Evolutionary conservation across 2,888 invertebrate genomes (phyloP).

Genomic region (Acrobasis consociella): DNA sequence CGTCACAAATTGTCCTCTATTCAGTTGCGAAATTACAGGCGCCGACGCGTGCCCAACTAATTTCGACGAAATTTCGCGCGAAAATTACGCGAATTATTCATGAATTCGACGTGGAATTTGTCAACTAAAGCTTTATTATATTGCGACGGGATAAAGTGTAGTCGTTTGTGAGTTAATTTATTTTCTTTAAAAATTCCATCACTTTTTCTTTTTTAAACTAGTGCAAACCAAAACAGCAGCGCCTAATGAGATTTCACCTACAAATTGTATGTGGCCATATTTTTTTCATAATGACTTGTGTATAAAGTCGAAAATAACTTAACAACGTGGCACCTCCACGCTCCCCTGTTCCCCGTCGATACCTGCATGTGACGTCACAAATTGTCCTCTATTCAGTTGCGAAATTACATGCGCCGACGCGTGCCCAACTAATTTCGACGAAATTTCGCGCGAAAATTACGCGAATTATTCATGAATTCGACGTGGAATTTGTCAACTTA

Average conservation of each 20-base stretch:
- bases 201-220: too few relatives aligned
- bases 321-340: slow-evolving; percentile 24
- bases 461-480: slow-evolving; percentile 33
- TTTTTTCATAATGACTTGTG: too few relatives aligned
- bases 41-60: slow-evolving; percentile 62
- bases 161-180: not conserved
- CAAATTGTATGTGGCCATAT: too few relatives aligned
- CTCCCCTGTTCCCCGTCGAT: slow-evolving; percentile 39
- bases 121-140: slow-evolving; percentile 19
- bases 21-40: slow-evolving; percentile 74
- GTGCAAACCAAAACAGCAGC: too few relatives aligned
- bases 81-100: slow-evolving; percentile 35
- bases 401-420: slow-evolving; percentile 68
- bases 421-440: slow-evolving; percentile 64
- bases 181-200: too few relatives aligned
- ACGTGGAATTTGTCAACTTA: slow-evolving; percentile 17
- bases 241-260: too few relatives aligned
- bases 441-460: slow-evolving; percentile 41
- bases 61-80: slow-evolving; percentile 51
- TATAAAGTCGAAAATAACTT: not conserved
- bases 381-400: slow-evolving; percentile 76
- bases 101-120: slow-evolving; percentile 25
- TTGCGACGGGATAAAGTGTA: not conserved
- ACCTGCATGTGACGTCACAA: slow-evolving; percentile 76
- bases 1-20: slow-evolving; percentile 78